Base-by-base conservation (phyloP, 2,888 invertebrate genomes). In the Brachynemurus nebulosus region DNA sequence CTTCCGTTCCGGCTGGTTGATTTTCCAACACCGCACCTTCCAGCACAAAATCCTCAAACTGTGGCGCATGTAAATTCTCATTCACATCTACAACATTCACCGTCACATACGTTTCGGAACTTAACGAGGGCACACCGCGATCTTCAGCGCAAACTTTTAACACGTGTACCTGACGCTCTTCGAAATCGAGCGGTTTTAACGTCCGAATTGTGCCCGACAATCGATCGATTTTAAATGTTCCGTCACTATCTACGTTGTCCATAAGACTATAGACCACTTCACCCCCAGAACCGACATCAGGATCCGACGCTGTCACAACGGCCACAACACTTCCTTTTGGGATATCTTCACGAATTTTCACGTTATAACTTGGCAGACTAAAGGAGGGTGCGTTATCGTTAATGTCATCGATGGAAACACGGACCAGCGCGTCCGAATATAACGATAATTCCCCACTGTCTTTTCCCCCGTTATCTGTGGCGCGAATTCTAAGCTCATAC, bases 61-160 rank as follows among this genome's bases (percentile, higher is more conserved):
- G 69, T 2, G 95, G 92, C 43, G 89, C 72, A 64, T 80, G 78
- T 45, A 79, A 69, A 66, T 95, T 95, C 67, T 95, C 95, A 67
- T 96, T 91, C 14, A 95, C 93, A 67, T 96, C 95, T 52, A 86
- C 82, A 48, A 90, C 76, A 65, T 92, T 89, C 43, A 96, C 76
- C 42, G 83, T 75, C 25, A 96, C 75, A 47, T 80, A 75, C 46
- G 88, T 81, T 57, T 85, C 83, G 1, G 89, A 76, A 48, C 79
- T 78, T 50, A 91, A 67, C 4, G 86, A 72, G 1, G 90, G 91
- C 45, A 76, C 77, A 1, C 93, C 96, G 23, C 79, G 76, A 67
- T 96, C 95, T 38, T 77, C 76, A 1, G 91, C 95, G 46, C 80
- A 74, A 44, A 91, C 83, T 43, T 83, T 80, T 51, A 96, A 70